Base-by-base conservation (phyloP, 2,113 vertebrate species). In the Steatornis caripensis region DNA sequence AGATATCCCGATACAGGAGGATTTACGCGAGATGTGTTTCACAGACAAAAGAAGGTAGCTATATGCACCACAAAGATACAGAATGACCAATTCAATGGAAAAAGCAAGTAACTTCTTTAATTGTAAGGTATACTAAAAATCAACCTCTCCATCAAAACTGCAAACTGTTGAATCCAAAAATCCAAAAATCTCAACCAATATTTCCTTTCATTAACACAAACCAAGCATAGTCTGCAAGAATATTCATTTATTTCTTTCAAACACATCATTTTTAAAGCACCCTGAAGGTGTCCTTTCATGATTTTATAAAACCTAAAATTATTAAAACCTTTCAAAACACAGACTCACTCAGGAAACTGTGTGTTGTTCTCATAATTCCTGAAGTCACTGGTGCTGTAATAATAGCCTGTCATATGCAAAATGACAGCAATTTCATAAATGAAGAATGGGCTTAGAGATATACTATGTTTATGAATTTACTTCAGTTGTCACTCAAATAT, bases 401-500 rank as follows among this genome's bases (percentile, higher is more conserved):
- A 96, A 97, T 36, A 97, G 93, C 91, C 82, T 98, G 98, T 94
- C 97, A 97, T 10, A 91, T 69, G 78, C 46, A 96, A 96, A 94
- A 90, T 97, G 98, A 98, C 95, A 98, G 97, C 94, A 96, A 94
- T 91, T 98, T 96, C 79, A 96, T 94, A 97, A 96, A 95, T 34
- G 92, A 96, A 98, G 96, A 97, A 97, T 89, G 53, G 71, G 69
- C 89, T 97, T 98, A 93, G 84, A 98, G 95, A 96, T 97, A 97
- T 94, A 97, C 95, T 89, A 65, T 93, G 97, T 96, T 97, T 98
- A 97, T 95, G 94, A 97, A 98, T 98, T 98, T 98, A 97, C 70
- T 96, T 83, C n/a, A 75, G 89, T 80, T 98, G 97, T 97, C 98
- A 98, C 58, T 98, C 97, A 98, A 96, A 95, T 84, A 94, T 96